Evolutionary conservation across 53 echinoderm and acorn worm species (phyloP).

Genomic region (Mesocentrotus franciscanus): DNA sequence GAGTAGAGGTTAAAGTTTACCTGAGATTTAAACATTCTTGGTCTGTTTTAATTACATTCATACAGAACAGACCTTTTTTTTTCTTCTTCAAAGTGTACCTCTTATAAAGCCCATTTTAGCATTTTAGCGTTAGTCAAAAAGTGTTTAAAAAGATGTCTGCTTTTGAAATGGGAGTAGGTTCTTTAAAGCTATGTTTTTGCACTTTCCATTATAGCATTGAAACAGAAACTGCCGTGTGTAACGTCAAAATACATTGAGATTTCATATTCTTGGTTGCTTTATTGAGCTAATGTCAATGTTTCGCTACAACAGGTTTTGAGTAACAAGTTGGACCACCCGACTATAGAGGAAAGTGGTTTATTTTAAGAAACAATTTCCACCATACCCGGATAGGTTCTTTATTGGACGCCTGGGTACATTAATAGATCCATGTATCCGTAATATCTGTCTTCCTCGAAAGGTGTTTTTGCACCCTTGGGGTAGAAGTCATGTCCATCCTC

Average conservation of each 20-base stretch:
- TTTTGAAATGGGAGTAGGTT: too few relatives aligned
- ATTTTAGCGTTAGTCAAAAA: too few relatives aligned
- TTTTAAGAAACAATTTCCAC: neutral
- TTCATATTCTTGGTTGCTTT: neutral
- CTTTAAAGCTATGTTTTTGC: too few relatives aligned
- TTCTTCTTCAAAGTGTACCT: too few relatives aligned
- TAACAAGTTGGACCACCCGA: neutral
- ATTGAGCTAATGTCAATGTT: neutral
- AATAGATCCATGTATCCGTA: neutral
- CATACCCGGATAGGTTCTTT: neutral
- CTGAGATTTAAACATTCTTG: too few relatives aligned
- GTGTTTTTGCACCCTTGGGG: neutral
- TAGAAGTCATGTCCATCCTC: neutral
- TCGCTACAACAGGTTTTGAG: neutral
- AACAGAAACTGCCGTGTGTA: neutral
- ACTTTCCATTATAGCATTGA: too few relatives aligned
- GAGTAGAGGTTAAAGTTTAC: too few relatives aligned
- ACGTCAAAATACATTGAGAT: too few relatives aligned
- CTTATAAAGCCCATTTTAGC: too few relatives aligned
- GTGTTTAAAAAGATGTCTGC: too few relatives aligned
- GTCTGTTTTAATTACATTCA: too few relatives aligned
- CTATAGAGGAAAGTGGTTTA: neutral
- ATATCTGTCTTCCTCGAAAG: neutral
- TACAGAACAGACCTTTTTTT: too few relatives aligned
- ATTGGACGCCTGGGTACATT: slow-evolving; percentile 9